phyloP scores from a whole-genome alignment of 1,140 invertebrate species.

The Anthonomus grandis region DNA sequence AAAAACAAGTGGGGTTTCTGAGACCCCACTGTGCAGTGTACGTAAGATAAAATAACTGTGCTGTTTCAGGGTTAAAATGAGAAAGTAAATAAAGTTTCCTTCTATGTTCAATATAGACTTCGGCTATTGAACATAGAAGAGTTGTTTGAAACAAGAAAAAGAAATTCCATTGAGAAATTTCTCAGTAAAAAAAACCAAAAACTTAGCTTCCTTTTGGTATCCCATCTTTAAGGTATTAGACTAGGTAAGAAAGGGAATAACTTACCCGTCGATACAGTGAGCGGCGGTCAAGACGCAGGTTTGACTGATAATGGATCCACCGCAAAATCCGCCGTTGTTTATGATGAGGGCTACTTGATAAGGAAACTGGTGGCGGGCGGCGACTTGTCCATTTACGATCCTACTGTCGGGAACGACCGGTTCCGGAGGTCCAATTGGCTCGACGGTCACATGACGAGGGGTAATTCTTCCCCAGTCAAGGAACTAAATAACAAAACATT shows the following conservation, averaged over 20 bases:
- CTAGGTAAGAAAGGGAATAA: not conserved
- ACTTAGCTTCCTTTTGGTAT: too few species aligned
- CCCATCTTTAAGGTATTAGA: too few species aligned
- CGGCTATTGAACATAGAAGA: too few species aligned
- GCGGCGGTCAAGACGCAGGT: conserved; percentile 14
- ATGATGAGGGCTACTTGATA: conserved; percentile 19
- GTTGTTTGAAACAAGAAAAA: too few species aligned
- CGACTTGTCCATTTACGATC: conserved; percentile 12
- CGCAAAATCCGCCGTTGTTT: conserved; percentile 18
- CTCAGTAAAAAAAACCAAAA: not conserved
- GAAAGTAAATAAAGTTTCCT: too few species aligned
- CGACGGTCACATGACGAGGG: conserved; percentile 1
- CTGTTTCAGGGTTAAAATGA: too few species aligned
- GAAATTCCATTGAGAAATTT: too few species aligned
- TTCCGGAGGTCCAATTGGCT: conserved; percentile 5
- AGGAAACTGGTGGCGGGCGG: conserved; percentile 4
- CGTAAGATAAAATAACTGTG: too few species aligned
- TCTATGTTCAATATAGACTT: too few species aligned
- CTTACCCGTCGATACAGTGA: conserved; percentile 15
- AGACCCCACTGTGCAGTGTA: too few species aligned
- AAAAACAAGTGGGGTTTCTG: too few species aligned
- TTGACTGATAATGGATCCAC: conserved; percentile 18
- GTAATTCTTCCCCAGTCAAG: conserved; percentile 11
- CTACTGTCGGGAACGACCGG: not conserved
- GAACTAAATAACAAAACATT: too few species aligned